Evolutionary conservation across 2,888 invertebrate species (phyloP), one percentile per base, ranked within the genome.

Genomic region (Dynastes hyllus): DNA sequence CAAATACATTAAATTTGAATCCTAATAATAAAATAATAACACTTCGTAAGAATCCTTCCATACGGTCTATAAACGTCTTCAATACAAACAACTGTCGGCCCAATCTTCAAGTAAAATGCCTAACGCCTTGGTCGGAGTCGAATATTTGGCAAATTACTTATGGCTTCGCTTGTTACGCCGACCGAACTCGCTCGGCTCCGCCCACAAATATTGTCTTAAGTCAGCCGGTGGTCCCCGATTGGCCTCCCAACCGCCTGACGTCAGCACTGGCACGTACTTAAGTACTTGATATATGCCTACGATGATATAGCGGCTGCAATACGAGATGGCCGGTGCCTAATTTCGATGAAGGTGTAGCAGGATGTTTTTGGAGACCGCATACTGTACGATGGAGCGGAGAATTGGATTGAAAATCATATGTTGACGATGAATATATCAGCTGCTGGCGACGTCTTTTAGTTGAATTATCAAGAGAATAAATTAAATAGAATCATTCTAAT

Each of bases 271-370:
- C 81, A 79, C 83, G 83, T 84, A 83, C 82, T 83, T 83, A 82
- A 80, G 81, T 80, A 81, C 81, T 81, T 83, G 83, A 84, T 83
- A 82, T 83, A 84, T 81, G 81, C 79, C 80, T 81, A 80, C 83
- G 82, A 83, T 83, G 82, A 79, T 81, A 81, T 80, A 79, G 8
- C 45, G 45, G 45, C 45, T 8, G 45, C 45, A 45, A 11, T 45
- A 45, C 79, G 83, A 81, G 81, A 83, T 83, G 82, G 82, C 82
- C 82, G 82, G 81, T 45, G 50, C 82, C 81, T 81, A 81, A 83
- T 83, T 83, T 16, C 80, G 73, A 81, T 11, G 45, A 11, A 45
- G 45, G 45, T 11, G 45, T 45, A 45, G 45, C 11, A 45, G 8
- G 11, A 45, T 80, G 2, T 37, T 82, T 81, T 81, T 78, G 78